A percentile compares a stretch with the other conserved stretches of the same genome.
These are phyloP conservation scores for Pithys albifrons DNA, from an alignment of 2,113 vertebrate species.

Conservation along the genomic window DNA sequence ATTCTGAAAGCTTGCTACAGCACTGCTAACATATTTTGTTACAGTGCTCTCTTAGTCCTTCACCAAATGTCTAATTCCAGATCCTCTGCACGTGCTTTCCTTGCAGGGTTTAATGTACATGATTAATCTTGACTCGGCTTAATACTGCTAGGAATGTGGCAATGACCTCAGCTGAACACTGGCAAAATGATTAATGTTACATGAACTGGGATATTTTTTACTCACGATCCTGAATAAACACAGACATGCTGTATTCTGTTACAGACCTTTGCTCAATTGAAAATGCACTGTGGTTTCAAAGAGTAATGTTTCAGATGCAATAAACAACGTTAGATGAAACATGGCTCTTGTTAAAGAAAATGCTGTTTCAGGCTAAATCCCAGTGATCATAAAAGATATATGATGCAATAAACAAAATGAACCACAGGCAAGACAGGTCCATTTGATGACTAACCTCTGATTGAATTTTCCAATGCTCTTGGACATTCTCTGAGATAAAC, in stretches of 20 bases:
- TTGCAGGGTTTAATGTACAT: slow-evolving; percentile 77
- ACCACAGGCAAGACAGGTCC: slow-evolving; percentile 74
- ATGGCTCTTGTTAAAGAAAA: slow-evolving; percentile 80
- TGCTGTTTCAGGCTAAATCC: slow-evolving; percentile 82
- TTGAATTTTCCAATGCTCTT: slow-evolving; percentile 73
- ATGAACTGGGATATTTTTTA: slow-evolving; percentile 74
- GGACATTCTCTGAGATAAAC: slow-evolving; percentile 68
- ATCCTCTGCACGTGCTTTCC: slow-evolving; percentile 73
- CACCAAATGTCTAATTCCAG: slow-evolving; percentile 76
- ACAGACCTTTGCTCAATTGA: slow-evolving; percentile 78
- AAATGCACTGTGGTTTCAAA: slow-evolving; percentile 76
- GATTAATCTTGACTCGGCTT: slow-evolving; percentile 82
- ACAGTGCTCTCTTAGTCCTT: slow-evolving; percentile 63
- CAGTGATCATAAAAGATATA: slow-evolving; percentile 82
- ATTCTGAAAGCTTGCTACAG: slow-evolving; percentile 46
- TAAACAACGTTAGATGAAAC: slow-evolving; percentile 79
- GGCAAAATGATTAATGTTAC: slow-evolving; percentile 83
- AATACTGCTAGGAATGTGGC: slow-evolving; percentile 81
- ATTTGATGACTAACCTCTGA: slow-evolving; percentile 71
- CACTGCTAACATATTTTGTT: slow-evolving; percentile 60
- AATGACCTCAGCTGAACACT: slow-evolving; percentile 81
- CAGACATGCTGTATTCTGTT: slow-evolving; percentile 77
- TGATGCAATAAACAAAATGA: slow-evolving; percentile 82
- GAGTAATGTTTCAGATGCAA: slow-evolving; percentile 77
- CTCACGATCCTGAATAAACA: slow-evolving; percentile 77